Base-by-base conservation (phyloP, 2,797 vertebrate species). In the Fundulus diaphanus region DNA sequence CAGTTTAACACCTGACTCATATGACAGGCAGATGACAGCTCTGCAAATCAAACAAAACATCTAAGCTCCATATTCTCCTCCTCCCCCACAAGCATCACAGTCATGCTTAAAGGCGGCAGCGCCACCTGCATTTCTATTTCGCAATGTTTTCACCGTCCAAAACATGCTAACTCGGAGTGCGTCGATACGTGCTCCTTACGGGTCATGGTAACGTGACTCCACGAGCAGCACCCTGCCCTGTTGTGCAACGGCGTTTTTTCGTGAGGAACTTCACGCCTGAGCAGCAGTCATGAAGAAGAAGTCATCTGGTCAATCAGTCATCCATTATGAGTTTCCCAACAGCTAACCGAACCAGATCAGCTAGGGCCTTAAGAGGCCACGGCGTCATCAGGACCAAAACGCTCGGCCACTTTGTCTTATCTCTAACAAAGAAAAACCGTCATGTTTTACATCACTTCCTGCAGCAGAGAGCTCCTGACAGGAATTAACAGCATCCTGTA, bases 41-140 rank as follows among this genome's bases (percentile, higher is more conserved):
- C 82, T 87, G 76, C 68, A 80, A 78, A 80, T 82, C 75, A 86
- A 84, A 80, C 83, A 74, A 73, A 73, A 16, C 27, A 72, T 70
- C 71, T 44, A 76, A 82, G 33, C 40, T 16, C 27, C 20, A 29
- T 44, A 49, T 74, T 63, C 54, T 76, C 70, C 66, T 76, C 68
- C 66, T 82, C 77, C 52, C 66, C 80, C 77, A 42, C 1, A 69
- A 57, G 74, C 24, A 46, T 9, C 35, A 79, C 70, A 63, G 16
- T n/a, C 75, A 66, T 66, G 59, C 31, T 61, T 46, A 24, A 3
- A 1, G 49, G 22, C 49, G 5, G 49, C 49, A 51, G 20, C 16
- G n/a, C 15, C 54, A 56, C n/a, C 54, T 66, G 24, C 2, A 11
- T n/a, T 16, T 44, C 7, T 27, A 8, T 27, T 37, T 7, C 24